phyloP scores from a whole-genome alignment of 35 echinoderm and acorn worm genomes.

The Patiria miniata region DNA sequence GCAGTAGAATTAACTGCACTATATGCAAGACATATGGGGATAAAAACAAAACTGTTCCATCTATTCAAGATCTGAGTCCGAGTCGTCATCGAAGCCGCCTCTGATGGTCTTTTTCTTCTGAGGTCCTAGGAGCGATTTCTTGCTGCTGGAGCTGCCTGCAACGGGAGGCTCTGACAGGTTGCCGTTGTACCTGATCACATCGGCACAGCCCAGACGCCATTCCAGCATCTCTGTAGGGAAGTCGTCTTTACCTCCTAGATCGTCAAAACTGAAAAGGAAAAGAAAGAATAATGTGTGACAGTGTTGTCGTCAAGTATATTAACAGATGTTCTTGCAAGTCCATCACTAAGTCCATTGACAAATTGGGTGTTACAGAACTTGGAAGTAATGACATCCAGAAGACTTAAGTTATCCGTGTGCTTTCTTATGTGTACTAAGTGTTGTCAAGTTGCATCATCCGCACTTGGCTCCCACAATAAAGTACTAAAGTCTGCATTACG shows the following conservation, averaged over 20 bases:
- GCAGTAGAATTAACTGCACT: too few species aligned
- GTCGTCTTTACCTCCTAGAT: constrained; percentile 86
- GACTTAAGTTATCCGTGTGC: too few species aligned
- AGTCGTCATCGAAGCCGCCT: constrained; percentile 81
- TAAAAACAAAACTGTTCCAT: background rate
- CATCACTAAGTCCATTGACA: too few species aligned
- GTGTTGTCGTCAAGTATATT: background rate
- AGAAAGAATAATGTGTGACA: background rate
- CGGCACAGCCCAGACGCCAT: constrained; percentile 90
- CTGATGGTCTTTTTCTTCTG: constrained; percentile 86
- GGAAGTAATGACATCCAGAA: too few species aligned
- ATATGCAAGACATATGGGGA: too few species aligned
- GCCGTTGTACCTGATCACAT: constrained; percentile 89
- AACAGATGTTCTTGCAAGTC: too few species aligned
- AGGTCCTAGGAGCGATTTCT: constrained; percentile 52
- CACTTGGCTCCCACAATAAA: too few species aligned
- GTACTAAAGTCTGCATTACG: too few species aligned
- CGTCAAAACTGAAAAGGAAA: constrained; percentile 75
- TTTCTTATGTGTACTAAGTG: too few species aligned
- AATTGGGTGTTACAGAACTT: too few species aligned
- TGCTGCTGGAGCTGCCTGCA: constrained; percentile 24
- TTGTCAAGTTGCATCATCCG: too few species aligned
- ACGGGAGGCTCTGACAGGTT: constrained; percentile 90
- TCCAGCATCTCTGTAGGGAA: constrained; percentile 98
- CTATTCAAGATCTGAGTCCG: constrained; percentile 88